A percentile compares a stretch with the other conserved stretches of the same genome.
Conservation (phyloP, 2,888 invertebrate genomes). For the Zonitis immaculata region DNA sequence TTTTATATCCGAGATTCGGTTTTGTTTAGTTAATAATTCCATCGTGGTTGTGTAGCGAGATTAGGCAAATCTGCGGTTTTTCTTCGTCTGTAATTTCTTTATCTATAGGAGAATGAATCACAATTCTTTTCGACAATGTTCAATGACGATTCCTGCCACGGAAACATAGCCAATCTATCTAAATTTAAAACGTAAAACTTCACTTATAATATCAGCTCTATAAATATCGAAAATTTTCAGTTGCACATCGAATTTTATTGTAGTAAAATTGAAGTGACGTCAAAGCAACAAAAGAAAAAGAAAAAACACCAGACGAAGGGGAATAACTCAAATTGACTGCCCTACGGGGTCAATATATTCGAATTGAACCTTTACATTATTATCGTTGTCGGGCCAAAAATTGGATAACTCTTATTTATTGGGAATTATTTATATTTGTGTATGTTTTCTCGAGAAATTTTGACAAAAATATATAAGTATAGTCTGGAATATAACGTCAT, state of each 20-base stretch:
- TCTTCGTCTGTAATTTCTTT: background rate
- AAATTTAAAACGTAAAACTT: slow-evolving; percentile 25
- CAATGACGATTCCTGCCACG: slow-evolving; percentile 23
- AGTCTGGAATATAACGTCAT: too few species aligned
- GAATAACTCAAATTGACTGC: background rate
- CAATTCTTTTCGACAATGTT: slow-evolving; percentile 2
- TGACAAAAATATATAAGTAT: background rate
- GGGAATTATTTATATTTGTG: too few species aligned
- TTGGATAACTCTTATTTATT: too few species aligned
- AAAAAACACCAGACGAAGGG: background rate
- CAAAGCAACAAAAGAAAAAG: slow-evolving; percentile 16
- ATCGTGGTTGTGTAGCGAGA: too few species aligned
- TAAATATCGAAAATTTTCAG: slow-evolving; percentile 27
- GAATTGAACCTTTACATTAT: slow-evolving; percentile 9
- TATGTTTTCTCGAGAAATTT: background rate
- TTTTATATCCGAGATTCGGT: too few species aligned
- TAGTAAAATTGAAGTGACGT: slow-evolving; percentile 21
- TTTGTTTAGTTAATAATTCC: too few species aligned
- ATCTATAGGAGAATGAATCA: background rate
- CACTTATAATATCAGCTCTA: slow-evolving; percentile 31
- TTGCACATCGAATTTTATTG: slow-evolving; percentile 30
- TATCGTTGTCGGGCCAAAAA: slow-evolving; percentile 5
- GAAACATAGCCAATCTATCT: slow-evolving; percentile 27
- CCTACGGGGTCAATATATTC: slow-evolving; percentile 5
- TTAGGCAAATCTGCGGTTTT: too few species aligned